Percentiles rank a stretch among this genome's conserved stretches.
Evolutionary conservation across 2,888 invertebrate species (phyloP).

Genomic region (Acrocyrtus sp.): DNA sequence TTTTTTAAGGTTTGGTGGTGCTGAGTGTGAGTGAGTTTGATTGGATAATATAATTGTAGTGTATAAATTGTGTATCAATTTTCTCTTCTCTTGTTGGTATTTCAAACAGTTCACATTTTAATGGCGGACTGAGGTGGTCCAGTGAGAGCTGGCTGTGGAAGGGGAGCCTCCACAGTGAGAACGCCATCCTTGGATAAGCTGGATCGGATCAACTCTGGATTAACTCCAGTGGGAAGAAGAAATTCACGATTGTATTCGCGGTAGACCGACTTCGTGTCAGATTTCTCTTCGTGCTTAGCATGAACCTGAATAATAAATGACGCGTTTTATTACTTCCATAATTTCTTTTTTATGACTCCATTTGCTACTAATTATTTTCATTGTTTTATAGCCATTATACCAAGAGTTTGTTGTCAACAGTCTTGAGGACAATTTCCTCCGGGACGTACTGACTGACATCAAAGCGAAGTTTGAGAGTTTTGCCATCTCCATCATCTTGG

Average conservation of each 20-base stretch:
- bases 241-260: slow-evolving; percentile 98
- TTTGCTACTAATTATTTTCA: no score
- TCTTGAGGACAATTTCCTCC: slow-evolving; percentile 98
- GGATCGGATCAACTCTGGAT: slow-evolving; percentile 95
- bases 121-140: slow-evolving; percentile 39
- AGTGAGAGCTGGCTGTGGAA: slow-evolving; percentile 71
- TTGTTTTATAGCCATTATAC: no score
- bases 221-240: slow-evolving; percentile 94
- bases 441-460: slow-evolving; percentile 96
- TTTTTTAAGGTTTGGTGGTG: no score
- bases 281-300: slow-evolving; percentile 98
- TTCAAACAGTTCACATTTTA: no score
- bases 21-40: no score
- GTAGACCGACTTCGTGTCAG: slow-evolving; percentile 95
- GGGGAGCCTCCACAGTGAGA: slow-evolving; percentile 94
- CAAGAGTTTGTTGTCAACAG: slow-evolving; percentile 96
- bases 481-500: slow-evolving; percentile 93
- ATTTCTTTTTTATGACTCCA: no score
- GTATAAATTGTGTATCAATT: no score
- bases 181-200: slow-evolving; percentile 93
- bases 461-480: slow-evolving; percentile 93
- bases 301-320: slow-evolving; percentile 76
- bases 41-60: no score
- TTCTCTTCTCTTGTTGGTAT: no score
- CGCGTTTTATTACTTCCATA: no score